Base-by-base conservation (phyloP, 2,888 invertebrate species). In the Platerodrilus igneus region DNA sequence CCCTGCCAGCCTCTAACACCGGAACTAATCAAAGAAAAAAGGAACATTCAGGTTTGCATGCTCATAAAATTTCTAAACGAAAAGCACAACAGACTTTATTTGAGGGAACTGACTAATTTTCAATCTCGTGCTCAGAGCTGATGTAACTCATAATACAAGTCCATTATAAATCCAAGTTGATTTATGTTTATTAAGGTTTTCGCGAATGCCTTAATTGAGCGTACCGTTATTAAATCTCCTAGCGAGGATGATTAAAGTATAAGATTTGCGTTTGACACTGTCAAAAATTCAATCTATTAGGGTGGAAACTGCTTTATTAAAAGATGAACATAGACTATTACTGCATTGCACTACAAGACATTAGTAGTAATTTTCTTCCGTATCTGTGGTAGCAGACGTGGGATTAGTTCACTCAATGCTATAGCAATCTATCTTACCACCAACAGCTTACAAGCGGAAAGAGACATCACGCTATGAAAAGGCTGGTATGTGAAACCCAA, bases 401-500 rank as follows among this genome's bases (percentile, higher is more conserved):
- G 60, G 62, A 63, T 64, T 64, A 63, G 60, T 58, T 53, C 62
- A 57, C 59, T 64, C 62, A 60, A 63, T 63, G 56, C 58, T 57
- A 55, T 50, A 53, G 62, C 60, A 61, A 64, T 65, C 62, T 62
- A 64, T 65, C 64, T 63, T 64, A 55, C 47, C 59, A 51, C 60
- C 55, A 58, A 52, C 58, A 63, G 61, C 64, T 65, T 63, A 63
- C 60, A 57, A 58, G 50, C 56, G 58, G 58, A 60, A 59, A 58
- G 57, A 58, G 58, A 60, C 57, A 54, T 53, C 53, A 52, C 52
- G 50, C 52, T 48, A 47, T 55, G 55, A 55, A 58, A 56, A 54
- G 53, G 47, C 47, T 52, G 51, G 52, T 52, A 36, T 45, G 33
- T 37, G 45, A 22, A 37, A 32, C 39, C 32, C 47, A 50, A 47